Conservation (phyloP, 2,888 invertebrate genomes). For the Pammene aurita region DNA sequence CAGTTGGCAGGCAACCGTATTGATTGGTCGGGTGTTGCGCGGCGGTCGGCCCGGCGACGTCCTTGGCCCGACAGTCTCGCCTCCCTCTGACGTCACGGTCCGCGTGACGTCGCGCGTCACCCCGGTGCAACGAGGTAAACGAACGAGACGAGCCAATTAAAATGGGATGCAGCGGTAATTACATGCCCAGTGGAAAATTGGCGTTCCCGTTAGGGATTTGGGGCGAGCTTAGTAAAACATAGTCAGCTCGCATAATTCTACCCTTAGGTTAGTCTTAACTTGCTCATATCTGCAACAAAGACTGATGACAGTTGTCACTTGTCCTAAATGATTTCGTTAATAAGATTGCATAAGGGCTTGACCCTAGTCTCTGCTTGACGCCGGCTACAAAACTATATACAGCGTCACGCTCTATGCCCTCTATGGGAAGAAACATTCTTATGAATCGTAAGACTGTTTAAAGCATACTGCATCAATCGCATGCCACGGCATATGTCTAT, state of each 20-base stretch:
- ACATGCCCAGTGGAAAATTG: slow-evolving; percentile 13
- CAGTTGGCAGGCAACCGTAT: slow-evolving; percentile 54
- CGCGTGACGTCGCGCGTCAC: slow-evolving; percentile 70
- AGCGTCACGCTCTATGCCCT: too few relatives aligned
- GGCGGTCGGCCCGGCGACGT: slow-evolving; percentile 80
- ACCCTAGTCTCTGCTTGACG: too few relatives aligned
- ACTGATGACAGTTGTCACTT: too few relatives aligned
- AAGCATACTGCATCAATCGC: too few relatives aligned
- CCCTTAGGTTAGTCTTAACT: too few relatives aligned
- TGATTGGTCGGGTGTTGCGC: slow-evolving; percentile 77
- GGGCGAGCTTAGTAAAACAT: neutral
- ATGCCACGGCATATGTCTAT: too few relatives aligned
- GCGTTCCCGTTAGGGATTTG: slow-evolving; percentile 5
- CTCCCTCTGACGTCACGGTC: slow-evolving; percentile 67
- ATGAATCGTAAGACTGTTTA: too few relatives aligned
- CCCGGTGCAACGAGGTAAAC: slow-evolving; percentile 46
- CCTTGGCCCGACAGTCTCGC: slow-evolving; percentile 76
- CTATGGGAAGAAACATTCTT: neutral
- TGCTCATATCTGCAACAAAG: too few relatives aligned
- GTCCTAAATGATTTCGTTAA: too few relatives aligned
- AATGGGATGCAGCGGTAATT: slow-evolving; percentile 19
- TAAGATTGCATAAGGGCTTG: too few relatives aligned
- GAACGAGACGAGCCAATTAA: slow-evolving; percentile 38
- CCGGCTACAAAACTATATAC: too few relatives aligned
- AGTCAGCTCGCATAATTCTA: neutral